A percentile compares a stretch with the other conserved stretches of the same genome.
These are phyloP conservation scores for Cistogaster globosa DNA, from an alignment of 2,888 invertebrate genomes.

Conservation along the genomic window DNA sequence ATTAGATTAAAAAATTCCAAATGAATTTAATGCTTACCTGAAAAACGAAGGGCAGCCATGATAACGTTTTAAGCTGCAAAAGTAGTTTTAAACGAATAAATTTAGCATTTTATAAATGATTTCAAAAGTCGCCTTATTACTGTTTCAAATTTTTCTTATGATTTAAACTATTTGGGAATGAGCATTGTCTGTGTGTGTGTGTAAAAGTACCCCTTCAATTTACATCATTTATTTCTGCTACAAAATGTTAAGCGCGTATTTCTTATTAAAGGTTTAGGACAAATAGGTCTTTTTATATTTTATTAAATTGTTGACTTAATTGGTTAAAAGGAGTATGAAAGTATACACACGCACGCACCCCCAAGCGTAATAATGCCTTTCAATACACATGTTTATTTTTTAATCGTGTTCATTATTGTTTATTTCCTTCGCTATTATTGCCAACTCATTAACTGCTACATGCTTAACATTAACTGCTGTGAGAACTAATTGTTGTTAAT, in stretches of 20 bases:
- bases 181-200: not conserved
- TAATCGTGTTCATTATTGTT: slow-evolving; percentile 69
- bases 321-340: slow-evolving; percentile 77
- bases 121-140: slow-evolving; percentile 26
- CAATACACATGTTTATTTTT: slow-evolving; percentile 25
- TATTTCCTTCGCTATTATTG: slow-evolving; percentile 77
- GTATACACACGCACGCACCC: slow-evolving; percentile 55
- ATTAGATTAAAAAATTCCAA: too few species aligned
- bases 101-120: too few species aligned
- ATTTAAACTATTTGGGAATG: slow-evolving; percentile 17
- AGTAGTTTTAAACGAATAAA: too few species aligned
- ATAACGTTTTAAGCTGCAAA: too few species aligned
- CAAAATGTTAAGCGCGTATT: slow-evolving; percentile 35
- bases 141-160: not conserved
- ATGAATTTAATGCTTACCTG: too few species aligned
- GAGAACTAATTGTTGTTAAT: slow-evolving; percentile 63
- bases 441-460: slow-evolving; percentile 79
- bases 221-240: slow-evolving; percentile 41
- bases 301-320: slow-evolving; percentile 79
- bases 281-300: slow-evolving; percentile 38
- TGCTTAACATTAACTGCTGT: slow-evolving; percentile 58
- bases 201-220: slow-evolving; percentile 45
- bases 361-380: not conserved
- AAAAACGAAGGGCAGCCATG: too few species aligned
- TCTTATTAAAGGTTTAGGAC: slow-evolving; percentile 63